phyloP scores from a whole-genome alignment of 2,113 vertebrate species.

The Microtus richardsoni region DNA sequence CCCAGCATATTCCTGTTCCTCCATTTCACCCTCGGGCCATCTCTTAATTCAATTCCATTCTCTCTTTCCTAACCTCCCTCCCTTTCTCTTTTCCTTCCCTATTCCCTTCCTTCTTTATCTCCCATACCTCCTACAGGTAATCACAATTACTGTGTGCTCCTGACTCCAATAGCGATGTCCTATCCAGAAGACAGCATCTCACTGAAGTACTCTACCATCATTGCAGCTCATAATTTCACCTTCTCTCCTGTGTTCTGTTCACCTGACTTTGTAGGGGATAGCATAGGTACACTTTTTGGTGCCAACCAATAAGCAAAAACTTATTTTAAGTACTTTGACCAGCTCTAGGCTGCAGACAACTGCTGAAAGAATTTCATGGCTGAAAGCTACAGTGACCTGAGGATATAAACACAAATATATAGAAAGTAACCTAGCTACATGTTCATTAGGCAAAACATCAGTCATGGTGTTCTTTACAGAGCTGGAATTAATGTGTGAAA shows the following conservation, averaged over 20 bases:
- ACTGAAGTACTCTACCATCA: neutral
- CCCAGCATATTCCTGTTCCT: neutral
- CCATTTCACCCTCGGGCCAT: neutral
- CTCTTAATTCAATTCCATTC: neutral
- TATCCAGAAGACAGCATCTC: neutral
- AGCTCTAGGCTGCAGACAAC: neutral
- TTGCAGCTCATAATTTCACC: neutral
- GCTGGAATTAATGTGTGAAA: slow-evolving; percentile 8
- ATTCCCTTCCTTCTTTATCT: neutral
- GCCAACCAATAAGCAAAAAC: neutral
- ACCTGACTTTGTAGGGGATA: neutral
- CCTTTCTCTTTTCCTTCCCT: neutral
- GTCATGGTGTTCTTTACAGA: neutral
- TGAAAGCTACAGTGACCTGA: no score
- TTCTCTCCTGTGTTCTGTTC: neutral
- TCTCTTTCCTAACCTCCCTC: neutral
- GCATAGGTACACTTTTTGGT: neutral
- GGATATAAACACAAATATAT: neutral
- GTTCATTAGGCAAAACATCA: neutral
- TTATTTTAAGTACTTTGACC: neutral
- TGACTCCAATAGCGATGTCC: neutral
- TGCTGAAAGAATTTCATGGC: no score
- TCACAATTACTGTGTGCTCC: neutral
- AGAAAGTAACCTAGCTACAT: no score
- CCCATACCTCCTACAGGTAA: neutral